phyloP scores from a whole-genome alignment of 2,113 vertebrate species.

The Siphamia tubifer region DNA sequence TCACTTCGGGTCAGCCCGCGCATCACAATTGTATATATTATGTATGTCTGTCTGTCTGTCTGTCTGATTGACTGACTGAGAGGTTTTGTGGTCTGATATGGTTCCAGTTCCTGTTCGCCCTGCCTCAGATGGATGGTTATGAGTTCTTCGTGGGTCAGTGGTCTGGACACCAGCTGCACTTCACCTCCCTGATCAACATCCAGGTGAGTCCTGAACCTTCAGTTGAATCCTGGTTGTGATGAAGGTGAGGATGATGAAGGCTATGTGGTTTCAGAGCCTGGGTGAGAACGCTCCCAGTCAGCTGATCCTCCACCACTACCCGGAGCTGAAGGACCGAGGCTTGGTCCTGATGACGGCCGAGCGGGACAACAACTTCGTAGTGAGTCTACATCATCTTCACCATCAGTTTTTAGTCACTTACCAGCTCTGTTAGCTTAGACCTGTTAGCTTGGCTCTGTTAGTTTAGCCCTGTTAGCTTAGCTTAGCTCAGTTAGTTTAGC shows the following conservation, averaged over 20 bases:
- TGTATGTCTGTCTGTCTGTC: no score
- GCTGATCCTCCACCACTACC: conserved; percentile 91
- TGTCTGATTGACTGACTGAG: no score
- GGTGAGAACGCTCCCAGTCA: conserved; percentile 90
- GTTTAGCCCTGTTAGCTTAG: no score
- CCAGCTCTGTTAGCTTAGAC: no score
- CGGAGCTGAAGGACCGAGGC: conserved; percentile 90
- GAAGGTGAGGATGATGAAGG: neutral
- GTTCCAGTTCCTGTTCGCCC: conserved; percentile 89
- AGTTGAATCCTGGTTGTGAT: neutral
- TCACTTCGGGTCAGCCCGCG: no score
- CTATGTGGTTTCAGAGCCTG: conserved; percentile 74
- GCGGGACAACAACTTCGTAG: conserved; percentile 89
- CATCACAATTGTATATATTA: no score
- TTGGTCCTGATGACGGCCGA: conserved; percentile 95
- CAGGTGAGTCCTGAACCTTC: conserved; percentile 80
- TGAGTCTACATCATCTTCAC: no score
- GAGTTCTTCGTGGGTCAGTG: conserved; percentile 97
- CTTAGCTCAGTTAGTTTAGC: no score
- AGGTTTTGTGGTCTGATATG: no score
- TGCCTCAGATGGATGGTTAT: conserved; percentile 93
- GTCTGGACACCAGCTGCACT: conserved; percentile 89
- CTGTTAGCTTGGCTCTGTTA: no score
- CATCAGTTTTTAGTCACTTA: no score
- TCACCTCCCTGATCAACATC: conserved; percentile 94